phyloP scores from a whole-genome alignment of 2,797 vertebrate genomes.

The Caiman crocodilus region DNA sequence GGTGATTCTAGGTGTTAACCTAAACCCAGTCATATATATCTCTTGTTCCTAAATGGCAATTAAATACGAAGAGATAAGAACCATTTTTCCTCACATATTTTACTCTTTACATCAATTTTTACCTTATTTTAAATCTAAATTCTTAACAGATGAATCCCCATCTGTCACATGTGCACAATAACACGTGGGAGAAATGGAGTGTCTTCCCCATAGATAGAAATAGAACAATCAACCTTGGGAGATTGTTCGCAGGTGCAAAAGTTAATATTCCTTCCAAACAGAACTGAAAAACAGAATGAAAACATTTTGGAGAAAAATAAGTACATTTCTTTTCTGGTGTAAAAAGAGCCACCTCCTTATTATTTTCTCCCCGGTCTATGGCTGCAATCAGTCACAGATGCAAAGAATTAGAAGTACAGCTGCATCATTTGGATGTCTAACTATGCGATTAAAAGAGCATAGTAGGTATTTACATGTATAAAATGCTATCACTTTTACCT shows the following conservation, averaged over 20 bases:
- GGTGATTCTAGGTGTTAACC: neutral
- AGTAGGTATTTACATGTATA: neutral
- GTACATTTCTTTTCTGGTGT: neutral
- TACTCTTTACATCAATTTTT: neutral
- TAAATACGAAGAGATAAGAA: neutral
- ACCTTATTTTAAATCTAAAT: neutral
- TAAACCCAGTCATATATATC: neutral
- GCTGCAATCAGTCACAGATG: neutral
- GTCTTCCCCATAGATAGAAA: neutral
- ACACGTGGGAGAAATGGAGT: neutral
- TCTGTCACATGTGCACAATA: neutral
- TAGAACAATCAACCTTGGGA: neutral
- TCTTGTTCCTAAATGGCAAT: neutral
- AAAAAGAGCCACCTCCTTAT: neutral
- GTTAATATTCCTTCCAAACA: neutral
- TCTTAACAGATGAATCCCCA: neutral
- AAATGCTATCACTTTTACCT: neutral
- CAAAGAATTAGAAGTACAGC: neutral
- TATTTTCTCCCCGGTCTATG: neutral
- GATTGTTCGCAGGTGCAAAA: neutral
- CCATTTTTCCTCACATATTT: neutral
- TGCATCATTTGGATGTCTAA: neutral
- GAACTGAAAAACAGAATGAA: neutral
- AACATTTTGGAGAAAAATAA: neutral
- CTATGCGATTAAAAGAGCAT: neutral